Evolutionary conservation across 2,113 vertebrate genomes (phyloP), one percentile per base, ranked within the genome.

Genomic region (Lanius collurio): DNA sequence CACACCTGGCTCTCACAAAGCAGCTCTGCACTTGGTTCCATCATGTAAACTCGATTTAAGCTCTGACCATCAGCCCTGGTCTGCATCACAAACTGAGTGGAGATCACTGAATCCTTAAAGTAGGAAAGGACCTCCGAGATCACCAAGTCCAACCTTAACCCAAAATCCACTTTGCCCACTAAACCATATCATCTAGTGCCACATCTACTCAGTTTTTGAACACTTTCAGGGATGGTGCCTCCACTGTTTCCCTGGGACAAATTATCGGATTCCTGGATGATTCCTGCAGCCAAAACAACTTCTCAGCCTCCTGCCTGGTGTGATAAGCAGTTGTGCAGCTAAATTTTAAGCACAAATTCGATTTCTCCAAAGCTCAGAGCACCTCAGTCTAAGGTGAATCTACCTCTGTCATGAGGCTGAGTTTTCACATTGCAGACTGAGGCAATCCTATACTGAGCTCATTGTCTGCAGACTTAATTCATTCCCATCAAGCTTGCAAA

Each of bases 71-170:
- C 68, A 44, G 44, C 49, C n/a, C 39, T 15, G 69, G 5, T 35
- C 46, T 35, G 44, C 13, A 16, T 21, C 1, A 0, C 71, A 79
- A 59, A 41, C 60, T 10, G 26, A 73, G 27, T 0, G 0, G 41
- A 31, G 27, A 44, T 53, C 49, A 24, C 5, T 7, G 31, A 30
- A 53, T 35, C 49, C 14, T 21, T 50, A 7, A 14, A 42, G 31
- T 1, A 30, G 31, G 49, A 79, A 65, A 65, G 65, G 60, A 44
- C 11, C 9, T 53, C 37, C 1, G 20, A 41, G 59, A n/a, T 16
- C 30, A 52, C 37, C 30, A 42, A n/a, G 30, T n/a, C 74, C 18
- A 52, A n/a, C 8, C 47, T 63, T 41, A 37, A 78, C 9, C 35
- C 28, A 41, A 41, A 78, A 41, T 7, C 23, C 30, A 53, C 11